Evolutionary conservation across 1,140 invertebrate genomes (phyloP).

Genomic region (Phymorhynchus buccinoides): DNA sequence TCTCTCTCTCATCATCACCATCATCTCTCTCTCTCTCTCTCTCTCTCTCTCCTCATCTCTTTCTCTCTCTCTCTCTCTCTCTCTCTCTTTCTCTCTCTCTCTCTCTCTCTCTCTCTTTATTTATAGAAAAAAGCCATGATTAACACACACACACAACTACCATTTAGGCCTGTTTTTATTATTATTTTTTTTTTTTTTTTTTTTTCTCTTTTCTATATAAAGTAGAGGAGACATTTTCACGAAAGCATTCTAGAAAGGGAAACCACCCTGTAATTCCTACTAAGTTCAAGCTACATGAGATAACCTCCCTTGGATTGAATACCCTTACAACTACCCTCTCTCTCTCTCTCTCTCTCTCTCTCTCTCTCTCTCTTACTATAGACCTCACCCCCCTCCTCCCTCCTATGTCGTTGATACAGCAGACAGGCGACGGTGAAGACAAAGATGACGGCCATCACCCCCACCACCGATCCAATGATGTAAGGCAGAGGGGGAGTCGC

Average conservation of each 20-base stretch:
- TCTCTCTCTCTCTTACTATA: conserved; percentile 49
- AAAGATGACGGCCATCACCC: conserved; percentile 62
- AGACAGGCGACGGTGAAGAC: conserved; percentile 63
- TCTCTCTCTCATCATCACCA: too few relatives aligned
- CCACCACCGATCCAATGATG: conserved; percentile 66
- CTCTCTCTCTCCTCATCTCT: neutral
- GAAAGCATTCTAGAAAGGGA: neutral
- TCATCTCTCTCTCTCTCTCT: neutral
- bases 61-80: neutral
- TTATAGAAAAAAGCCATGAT: neutral
- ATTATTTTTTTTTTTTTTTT: too few relatives aligned
- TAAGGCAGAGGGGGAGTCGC: conserved; percentile 61
- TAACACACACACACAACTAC: too few relatives aligned
- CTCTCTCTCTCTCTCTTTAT: neutral
- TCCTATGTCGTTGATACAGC: conserved; percentile 60
- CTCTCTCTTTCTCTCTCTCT: neutral
- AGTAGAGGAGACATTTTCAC: too few relatives aligned
- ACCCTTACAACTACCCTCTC: neutral
- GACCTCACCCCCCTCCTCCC: conserved; percentile 42
- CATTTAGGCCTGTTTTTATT: too few relatives aligned
- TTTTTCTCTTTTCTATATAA: too few relatives aligned
- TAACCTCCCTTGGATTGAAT: neutral
- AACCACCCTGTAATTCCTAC: too few relatives aligned
- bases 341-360: neutral
- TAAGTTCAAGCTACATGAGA: too few relatives aligned